Evolutionary conservation across 2,113 vertebrate genomes (phyloP), one percentile per base, ranked within the genome.

Genomic region (Polypterus senegalus): DNA sequence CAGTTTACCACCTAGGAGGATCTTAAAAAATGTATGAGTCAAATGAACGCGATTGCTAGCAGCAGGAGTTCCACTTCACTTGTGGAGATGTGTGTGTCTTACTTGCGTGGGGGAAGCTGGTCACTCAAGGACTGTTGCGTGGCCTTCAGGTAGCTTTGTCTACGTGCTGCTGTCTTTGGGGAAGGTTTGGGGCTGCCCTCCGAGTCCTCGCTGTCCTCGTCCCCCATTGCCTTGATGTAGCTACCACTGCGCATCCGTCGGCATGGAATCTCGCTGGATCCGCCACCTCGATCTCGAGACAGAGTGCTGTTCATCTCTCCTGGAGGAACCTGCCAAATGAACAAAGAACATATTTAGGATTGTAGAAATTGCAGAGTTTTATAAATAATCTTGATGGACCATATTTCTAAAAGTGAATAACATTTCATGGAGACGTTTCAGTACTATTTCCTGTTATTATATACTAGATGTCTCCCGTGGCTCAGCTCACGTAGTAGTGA

Each of bases 131-230:
- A 97, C 80, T 97, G 95, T 77, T 99, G 96, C 5, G 96, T 99
- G 73, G 96, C 96, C 75, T 93, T 92, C 81, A 98, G 90, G 88
- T 99, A 99, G 88, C 96, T 99, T 87, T 99, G 94, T 73, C 96
- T 89, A 63, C 96, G 89, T 43, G 96, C 93, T 48, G 96, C 84
- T 45, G 83, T 84, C 81, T 98, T 97, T 1, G 95, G 96, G 8
- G 96, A 99, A 49, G 95, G 94, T 77, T 97, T 97, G 59, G 92
- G 94, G 77, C 95, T 98, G 74, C 81, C 85, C 70, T 92, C 94
- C 0, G 94, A 98, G 75, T 98, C 95, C 54, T 97, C 96, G 1
- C 96, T 99, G 61, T 98, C 96, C 9, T 95, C 95, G 70, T 99
- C 96, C 62, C 89, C 96, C 95, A 99, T 99, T 74, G 96, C 96